Conservation (phyloP, 2,888 invertebrate genomes). For the Nymphalis c-album region DNA sequence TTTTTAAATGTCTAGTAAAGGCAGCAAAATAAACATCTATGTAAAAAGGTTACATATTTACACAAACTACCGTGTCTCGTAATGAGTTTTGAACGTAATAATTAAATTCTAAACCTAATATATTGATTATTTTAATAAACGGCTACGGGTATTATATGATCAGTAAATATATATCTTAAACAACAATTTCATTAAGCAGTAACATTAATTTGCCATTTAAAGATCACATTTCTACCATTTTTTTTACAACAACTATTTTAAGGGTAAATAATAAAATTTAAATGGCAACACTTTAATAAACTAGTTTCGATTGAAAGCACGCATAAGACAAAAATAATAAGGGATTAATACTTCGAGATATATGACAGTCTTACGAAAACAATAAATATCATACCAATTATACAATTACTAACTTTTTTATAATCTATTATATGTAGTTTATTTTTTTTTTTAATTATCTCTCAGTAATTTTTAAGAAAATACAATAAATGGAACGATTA, state of each 20-base stretch:
- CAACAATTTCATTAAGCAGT: slow-evolving; percentile 29
- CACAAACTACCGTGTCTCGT: slow-evolving; percentile 24
- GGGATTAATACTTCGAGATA: slow-evolving; percentile 54
- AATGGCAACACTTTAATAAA: slow-evolving; percentile 42
- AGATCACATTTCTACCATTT: slow-evolving; percentile 42
- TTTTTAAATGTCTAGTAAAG: slow-evolving; percentile 26
- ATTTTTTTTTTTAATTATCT: neutral
- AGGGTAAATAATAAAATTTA: slow-evolving; percentile 27
- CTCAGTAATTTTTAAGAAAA: too few species aligned
- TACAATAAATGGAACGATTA: too few species aligned
- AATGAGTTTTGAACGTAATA: slow-evolving; percentile 23
- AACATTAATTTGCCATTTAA: slow-evolving; percentile 46
- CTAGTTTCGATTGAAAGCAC: slow-evolving; percentile 20
- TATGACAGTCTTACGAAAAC: slow-evolving; percentile 42
- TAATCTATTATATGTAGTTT: slow-evolving; percentile 3
- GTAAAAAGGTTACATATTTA: slow-evolving; percentile 28
- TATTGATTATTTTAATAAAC: slow-evolving; percentile 26
- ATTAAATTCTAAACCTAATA: slow-evolving; percentile 25
- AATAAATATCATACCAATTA: slow-evolving; percentile 28
- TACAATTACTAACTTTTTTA: slow-evolving; percentile 3
- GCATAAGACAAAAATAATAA: slow-evolving; percentile 22
- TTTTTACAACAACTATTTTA: slow-evolving; percentile 23
- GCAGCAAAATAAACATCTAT: slow-evolving; percentile 30
- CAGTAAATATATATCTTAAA: slow-evolving; percentile 25
- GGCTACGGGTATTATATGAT: slow-evolving; percentile 27